phyloP scores from a whole-genome alignment of 2,797 vertebrate genomes.

The Melanotaenia parkinsoni region DNA sequence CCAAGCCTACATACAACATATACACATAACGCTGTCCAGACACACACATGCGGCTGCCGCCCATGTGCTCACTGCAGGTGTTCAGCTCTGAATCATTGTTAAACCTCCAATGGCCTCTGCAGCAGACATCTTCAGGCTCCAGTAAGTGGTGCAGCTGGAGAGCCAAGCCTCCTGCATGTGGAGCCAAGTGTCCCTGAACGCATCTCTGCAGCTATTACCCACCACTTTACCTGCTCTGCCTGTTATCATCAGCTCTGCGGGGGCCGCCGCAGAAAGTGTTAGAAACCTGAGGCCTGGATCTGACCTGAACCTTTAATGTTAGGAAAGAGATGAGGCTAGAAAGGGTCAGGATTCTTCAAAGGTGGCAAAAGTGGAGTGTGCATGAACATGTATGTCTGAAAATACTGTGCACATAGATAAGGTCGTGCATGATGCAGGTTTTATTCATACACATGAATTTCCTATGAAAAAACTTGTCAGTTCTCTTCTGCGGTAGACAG shows the following conservation, averaged over 20 bases:
- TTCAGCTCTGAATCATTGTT: conserved; percentile 59
- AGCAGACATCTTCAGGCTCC: conserved; percentile 49
- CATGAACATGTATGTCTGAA: neutral
- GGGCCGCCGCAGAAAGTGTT: conserved; percentile 33
- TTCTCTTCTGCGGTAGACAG: neutral
- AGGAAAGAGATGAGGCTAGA: conserved; percentile 27
- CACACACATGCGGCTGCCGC: conserved; percentile 40
- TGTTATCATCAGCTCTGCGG: conserved; percentile 67
- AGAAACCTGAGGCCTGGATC: conserved; percentile 40
- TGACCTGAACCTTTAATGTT: conserved; percentile 28
- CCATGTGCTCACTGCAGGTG: conserved; percentile 77
- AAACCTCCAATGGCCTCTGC: conserved; percentile 65
- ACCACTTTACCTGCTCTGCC: conserved; percentile 57
- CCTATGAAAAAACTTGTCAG: neutral
- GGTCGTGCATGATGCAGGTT: neutral
- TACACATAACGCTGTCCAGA: conserved; percentile 64
- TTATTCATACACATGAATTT: neutral
- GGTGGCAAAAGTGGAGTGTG: conserved; percentile 24
- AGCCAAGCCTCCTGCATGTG: conserved; percentile 56
- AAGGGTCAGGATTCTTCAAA: conserved; percentile 35
- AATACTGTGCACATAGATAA: conserved; percentile 6
- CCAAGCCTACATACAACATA: conserved; percentile 16
- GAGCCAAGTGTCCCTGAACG: conserved; percentile 70
- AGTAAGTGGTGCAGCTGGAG: conserved; percentile 31
- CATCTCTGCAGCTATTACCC: conserved; percentile 60